Conservation (phyloP, 92 coral and sea anemone species). For the Scolanthus callimorphus region DNA sequence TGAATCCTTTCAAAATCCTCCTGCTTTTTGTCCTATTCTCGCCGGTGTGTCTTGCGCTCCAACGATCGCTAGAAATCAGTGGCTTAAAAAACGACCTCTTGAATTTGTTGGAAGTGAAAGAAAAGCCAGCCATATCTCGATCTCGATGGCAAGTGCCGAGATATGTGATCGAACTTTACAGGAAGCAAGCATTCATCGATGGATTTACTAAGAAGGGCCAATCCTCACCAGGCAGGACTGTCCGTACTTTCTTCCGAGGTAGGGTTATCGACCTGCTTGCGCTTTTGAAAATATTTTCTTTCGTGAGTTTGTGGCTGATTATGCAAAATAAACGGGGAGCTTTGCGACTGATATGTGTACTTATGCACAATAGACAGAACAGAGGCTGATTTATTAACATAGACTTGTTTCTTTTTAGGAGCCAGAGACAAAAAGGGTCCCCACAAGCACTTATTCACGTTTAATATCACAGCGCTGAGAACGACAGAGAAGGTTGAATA, state of each 20-base stretch:
- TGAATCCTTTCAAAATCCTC: conserved; percentile 46
- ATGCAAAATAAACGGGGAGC: conserved; percentile 20
- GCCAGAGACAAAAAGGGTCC: conserved; percentile 46
- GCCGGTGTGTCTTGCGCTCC: conserved; percentile 25
- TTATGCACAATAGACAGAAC: conserved; percentile 34
- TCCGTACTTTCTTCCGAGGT: conserved; percentile 89
- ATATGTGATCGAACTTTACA: conserved; percentile 77
- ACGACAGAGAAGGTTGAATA: conserved; percentile 55
- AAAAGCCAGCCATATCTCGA: conserved; percentile 69
- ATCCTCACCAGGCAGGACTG: conserved; percentile 60
- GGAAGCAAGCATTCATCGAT: conserved; percentile 59
- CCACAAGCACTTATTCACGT: conserved; percentile 65
- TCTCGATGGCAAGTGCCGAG: conserved; percentile 76
- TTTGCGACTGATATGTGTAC: conserved; percentile 1
- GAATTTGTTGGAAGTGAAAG: conserved; percentile 68
- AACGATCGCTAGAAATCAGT: conserved; percentile 35
- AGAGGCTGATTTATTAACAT: conserved; percentile 28
- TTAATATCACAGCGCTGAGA: conserved; percentile 71
- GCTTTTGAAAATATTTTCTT: no score
- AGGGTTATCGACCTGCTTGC: no score
- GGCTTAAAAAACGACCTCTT: conserved; percentile 68
- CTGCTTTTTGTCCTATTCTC: conserved; percentile 56
- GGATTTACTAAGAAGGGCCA: conserved; percentile 59
- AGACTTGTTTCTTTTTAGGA: no score
- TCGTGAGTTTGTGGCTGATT: no score